Evolutionary conservation across 2,888 invertebrate genomes (phyloP), one percentile per base, ranked within the genome.

Genomic region (Caenorhabditis sp.): DNA sequence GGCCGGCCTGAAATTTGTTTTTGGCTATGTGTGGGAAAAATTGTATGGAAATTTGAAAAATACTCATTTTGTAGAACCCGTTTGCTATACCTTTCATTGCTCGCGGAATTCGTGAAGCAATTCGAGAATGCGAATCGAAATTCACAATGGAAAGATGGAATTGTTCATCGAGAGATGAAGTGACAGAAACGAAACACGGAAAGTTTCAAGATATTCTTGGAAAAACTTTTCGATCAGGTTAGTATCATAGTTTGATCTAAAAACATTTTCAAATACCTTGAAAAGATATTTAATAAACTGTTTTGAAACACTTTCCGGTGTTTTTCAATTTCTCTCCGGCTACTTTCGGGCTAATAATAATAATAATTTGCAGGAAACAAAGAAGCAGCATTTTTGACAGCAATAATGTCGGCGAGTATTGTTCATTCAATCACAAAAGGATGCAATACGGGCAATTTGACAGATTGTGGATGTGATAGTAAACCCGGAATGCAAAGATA

Each of bases 361-460:
- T n/a, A n/a, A n/a, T n/a, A n/a, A n/a, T 50, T 67, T 69, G 71
- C 88, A 91, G 91, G 90, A 24, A 91, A 90, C 70, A 89, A 89
- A 76, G 91, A 91, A 84, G 90, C 91, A 23, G 91, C 91, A 1
- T 91, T 91, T 83, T 89, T 91, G 69, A 90, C 91, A 82, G 91
- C 91, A 31, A 89, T 91, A 69, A 89, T 91, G 65, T 90, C 90
- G 73, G 91, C 91, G 8, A 91, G 91, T 8, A 90, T 91, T 27
- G 91, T 91, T 50, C 90, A 91, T 81, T 89, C 91, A 6, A 89
- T 91, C 37, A 91, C 91, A 12, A 89, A 90, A 78, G 89, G 91
- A 19, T 91, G 91, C 83, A 90, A 90, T 77, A 89, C 89, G 1
- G 91, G 91, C 23, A 91, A 91, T 85, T 87, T 91, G 59, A 90